Percentiles rank a stretch among this genome's conserved stretches.
Conservation (phyloP, 2,888 invertebrate genomes). For the Hybos culiciformis region DNA sequence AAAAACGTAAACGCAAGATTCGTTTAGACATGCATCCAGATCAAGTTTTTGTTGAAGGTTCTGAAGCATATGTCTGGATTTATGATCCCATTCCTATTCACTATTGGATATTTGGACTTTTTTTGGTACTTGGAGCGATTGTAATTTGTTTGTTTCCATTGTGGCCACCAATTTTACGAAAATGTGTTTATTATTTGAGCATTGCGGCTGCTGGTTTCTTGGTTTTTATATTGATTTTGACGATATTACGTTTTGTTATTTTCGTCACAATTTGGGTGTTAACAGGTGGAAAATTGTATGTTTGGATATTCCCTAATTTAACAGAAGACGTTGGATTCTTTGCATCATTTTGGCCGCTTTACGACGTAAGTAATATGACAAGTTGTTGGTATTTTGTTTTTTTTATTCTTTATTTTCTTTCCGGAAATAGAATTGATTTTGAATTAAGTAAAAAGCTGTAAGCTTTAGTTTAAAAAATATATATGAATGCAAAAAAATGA, state of each 20-base stretch:
- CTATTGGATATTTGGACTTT: slow-evolving; percentile 86
- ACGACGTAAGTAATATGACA: slow-evolving; percentile 62
- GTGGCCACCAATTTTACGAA: slow-evolving; percentile 88
- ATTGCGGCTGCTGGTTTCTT: slow-evolving; percentile 90
- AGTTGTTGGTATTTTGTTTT: not conserved
- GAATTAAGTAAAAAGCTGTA: not conserved
- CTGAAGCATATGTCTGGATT: slow-evolving; percentile 96
- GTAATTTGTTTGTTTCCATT: slow-evolving; percentile 96
- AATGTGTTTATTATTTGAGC: slow-evolving; percentile 93
- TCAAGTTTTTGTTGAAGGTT: slow-evolving; percentile 84
- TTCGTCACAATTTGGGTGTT: slow-evolving; percentile 84
- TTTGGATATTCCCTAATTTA: slow-evolving; percentile 98
- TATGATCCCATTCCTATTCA: slow-evolving; percentile 92
- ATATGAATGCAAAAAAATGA: too few relatives aligned
- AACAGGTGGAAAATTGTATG: slow-evolving; percentile 78
- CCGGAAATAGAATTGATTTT: too few relatives aligned
- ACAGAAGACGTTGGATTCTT: slow-evolving; percentile 98
- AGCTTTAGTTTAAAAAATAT: not conserved
- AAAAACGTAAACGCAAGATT: slow-evolving; percentile 74
- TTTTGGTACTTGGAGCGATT: slow-evolving; percentile 83
- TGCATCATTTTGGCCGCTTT: slow-evolving; percentile 95
- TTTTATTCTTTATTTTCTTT: too few relatives aligned
- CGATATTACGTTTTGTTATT: slow-evolving; percentile 75
- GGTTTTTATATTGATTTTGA: slow-evolving; percentile 80
- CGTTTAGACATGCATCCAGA: slow-evolving; percentile 95